Conservation (phyloP, 2,888 invertebrate species). For the Muscina levida region DNA sequence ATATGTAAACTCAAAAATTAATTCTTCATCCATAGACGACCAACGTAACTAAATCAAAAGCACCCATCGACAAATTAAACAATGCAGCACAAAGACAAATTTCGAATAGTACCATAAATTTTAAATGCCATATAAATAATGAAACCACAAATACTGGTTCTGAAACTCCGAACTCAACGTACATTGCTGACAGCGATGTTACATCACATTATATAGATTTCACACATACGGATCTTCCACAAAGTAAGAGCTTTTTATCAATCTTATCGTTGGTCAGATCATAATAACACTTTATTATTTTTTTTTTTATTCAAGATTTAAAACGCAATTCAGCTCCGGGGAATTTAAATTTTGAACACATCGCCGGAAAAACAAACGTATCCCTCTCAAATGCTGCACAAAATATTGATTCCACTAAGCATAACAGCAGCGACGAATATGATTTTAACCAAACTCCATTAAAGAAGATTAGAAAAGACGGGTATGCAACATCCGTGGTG, state of each 20-base stretch:
- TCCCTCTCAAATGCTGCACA: conserved; percentile 18
- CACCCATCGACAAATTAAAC: conserved; percentile 62
- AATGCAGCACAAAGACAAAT: conserved; percentile 58
- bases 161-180: conserved; percentile 32
- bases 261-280: neutral
- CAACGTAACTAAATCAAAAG: conserved; percentile 50
- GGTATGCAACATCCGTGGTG: conserved; percentile 3
- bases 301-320: conserved; percentile 26
- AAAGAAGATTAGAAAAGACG: conserved; percentile 17
- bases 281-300: conserved; percentile 9
- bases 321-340: conserved; percentile 25
- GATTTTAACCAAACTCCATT: conserved; percentile 22
- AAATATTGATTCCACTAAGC: conserved; percentile 20
- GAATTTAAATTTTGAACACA: conserved; percentile 29
- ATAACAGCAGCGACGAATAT: conserved; percentile 35
- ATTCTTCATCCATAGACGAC: conserved; percentile 53
- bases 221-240: conserved; percentile 95
- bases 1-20: neutral
- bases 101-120: conserved; percentile 61
- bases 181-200: conserved; percentile 52
- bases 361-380: conserved; percentile 41
- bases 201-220: conserved; percentile 85
- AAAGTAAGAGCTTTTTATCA: conserved; percentile 86
- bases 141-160: conserved; percentile 45
- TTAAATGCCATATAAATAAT: conserved; percentile 52